These are phyloP conservation scores for Athalia circularis DNA, from an alignment of 2,888 invertebrate species.

Conservation along the genomic window DNA sequence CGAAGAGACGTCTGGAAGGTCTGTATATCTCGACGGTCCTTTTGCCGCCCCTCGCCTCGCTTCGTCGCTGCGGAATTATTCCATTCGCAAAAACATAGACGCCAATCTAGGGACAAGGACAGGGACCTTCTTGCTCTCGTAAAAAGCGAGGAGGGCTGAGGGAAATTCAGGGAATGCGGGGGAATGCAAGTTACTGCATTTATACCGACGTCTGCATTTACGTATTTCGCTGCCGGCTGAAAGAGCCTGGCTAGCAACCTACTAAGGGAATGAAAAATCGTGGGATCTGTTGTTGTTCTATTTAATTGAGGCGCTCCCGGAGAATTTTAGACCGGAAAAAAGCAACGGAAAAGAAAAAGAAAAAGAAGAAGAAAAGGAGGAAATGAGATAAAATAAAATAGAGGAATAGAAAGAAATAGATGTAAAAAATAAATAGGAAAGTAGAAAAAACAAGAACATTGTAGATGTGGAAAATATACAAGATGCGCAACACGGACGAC, in stretches of 20 bases:
- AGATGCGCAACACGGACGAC: conserved; percentile 40
- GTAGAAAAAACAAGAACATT: conserved; percentile 2
- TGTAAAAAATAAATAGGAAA: not conserved
- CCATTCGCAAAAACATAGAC: conserved; percentile 24
- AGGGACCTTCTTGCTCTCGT: not conserved
- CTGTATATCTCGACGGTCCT: conserved; percentile 10
- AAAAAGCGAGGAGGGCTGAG: not conserved
- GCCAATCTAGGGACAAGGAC: conserved; percentile 17
- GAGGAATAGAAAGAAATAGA: not conserved
- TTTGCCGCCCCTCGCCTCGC: not conserved
- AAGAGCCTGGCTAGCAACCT: too few species aligned
- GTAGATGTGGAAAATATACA: conserved; percentile 18
- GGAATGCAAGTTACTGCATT: conserved; percentile 15
- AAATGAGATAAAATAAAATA: not conserved
- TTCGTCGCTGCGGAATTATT: not conserved
- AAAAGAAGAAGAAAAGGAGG: not conserved
- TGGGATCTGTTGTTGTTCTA: conserved; percentile 11
- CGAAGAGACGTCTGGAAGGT: not conserved
- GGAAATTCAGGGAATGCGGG: not conserved
- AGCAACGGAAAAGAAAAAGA: too few species aligned
- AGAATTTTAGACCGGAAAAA: conserved; percentile 8
- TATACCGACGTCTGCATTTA: not conserved
- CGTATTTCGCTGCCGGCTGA: too few species aligned
- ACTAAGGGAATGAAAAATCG: conserved; percentile 12
- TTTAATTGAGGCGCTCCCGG: conserved; percentile 12